Conservation (phyloP, 1,140 invertebrate genomes). For the Cotesia typhae region DNA sequence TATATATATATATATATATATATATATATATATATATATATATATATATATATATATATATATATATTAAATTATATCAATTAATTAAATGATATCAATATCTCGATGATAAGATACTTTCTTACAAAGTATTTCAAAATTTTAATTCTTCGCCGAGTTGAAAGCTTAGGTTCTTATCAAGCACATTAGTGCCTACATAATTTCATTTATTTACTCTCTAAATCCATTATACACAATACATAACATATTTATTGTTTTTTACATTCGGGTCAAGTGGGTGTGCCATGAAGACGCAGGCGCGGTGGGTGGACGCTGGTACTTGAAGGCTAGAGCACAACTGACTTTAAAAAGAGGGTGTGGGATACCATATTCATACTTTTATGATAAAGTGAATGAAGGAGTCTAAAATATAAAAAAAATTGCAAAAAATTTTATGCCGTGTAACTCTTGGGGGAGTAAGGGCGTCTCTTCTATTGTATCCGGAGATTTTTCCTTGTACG, state of each 20-base stretch:
- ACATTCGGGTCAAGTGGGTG: conserved; percentile 50
- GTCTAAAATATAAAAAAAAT: conserved; percentile 8
- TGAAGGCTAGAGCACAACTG: conserved; percentile 17
- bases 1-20: too few relatives aligned
- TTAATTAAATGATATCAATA: too few relatives aligned
- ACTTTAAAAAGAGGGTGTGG: too few relatives aligned
- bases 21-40: too few relatives aligned
- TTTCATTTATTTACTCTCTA: conserved; percentile 45
- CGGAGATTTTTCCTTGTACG: conserved; percentile 44
- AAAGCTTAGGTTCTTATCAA: conserved; percentile 27
- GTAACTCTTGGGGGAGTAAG: conserved; percentile 15
- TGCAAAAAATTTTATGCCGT: conserved; percentile 25
- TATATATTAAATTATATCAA: too few relatives aligned
- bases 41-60: too few relatives aligned
- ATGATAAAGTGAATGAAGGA: conserved; percentile 22
- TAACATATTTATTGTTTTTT: conserved; percentile 28
- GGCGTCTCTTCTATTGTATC: conserved; percentile 45
- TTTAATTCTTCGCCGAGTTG: too few relatives aligned
- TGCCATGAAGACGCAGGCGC: conserved; percentile 45
- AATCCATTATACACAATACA: too few relatives aligned
- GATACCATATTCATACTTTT: background rate
- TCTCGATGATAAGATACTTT: too few relatives aligned
- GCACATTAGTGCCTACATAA: conserved; percentile 50
- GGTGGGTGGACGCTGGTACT: conserved; percentile 41
- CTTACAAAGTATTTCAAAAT: too few relatives aligned